These are phyloP conservation scores for Procambarus clarkii DNA, from an alignment of 1,140 invertebrate species.

Conservation along the genomic window DNA sequence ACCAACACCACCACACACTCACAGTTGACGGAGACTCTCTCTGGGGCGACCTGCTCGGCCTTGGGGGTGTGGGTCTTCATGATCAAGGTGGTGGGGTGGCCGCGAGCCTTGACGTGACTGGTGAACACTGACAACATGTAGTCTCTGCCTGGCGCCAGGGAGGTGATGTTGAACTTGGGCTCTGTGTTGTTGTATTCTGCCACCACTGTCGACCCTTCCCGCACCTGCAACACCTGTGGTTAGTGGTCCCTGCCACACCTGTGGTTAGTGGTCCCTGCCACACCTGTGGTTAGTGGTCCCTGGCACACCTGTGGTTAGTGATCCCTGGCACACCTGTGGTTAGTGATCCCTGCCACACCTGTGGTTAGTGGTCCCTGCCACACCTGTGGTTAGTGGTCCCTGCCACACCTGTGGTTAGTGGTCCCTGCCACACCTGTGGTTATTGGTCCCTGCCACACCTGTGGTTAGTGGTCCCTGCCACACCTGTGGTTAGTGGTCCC, in stretches of 20 bases:
- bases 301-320: background rate
- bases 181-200: constrained; percentile 31
- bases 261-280: background rate
- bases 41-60: constrained; percentile 54
- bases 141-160: constrained; percentile 38
- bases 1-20: background rate
- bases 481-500: too few species aligned
- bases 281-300: background rate
- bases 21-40: constrained; percentile 46
- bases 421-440: background rate
- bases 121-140: constrained; percentile 41
- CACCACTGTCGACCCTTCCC: constrained; percentile 18
- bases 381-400: too few species aligned
- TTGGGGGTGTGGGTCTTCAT: constrained; percentile 46
- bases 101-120: constrained; percentile 23
- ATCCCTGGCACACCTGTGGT: background rate
- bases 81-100: constrained; percentile 21
- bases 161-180: constrained; percentile 46
- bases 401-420: background rate
- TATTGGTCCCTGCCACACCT: background rate
- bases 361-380: too few species aligned
- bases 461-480: too few species aligned
- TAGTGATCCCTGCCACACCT: background rate
- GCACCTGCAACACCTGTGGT: constrained; percentile 20
- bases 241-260: background rate